Evolutionary conservation across 2,797 vertebrate species (phyloP).

Genomic region (Rhyacichthys aspro): DNA sequence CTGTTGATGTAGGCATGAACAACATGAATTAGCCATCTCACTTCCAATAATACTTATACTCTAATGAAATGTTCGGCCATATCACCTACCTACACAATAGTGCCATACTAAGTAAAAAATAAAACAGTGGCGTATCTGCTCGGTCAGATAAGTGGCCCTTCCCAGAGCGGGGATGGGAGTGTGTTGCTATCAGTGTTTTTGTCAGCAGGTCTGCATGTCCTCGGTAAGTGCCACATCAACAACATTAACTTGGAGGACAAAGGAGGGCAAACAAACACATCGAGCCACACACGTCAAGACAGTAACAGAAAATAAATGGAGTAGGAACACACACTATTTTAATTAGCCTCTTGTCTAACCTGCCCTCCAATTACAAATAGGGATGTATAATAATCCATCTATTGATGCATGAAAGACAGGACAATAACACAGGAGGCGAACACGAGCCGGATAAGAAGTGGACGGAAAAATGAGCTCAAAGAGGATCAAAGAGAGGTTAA

Average conservation of each 20-base stretch:
- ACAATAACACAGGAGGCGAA: slow-evolving; percentile 66
- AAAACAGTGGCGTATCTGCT: slow-evolving; percentile 25
- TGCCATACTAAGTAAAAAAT: not conserved
- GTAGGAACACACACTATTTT: slow-evolving; percentile 72
- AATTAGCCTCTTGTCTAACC: slow-evolving; percentile 78
- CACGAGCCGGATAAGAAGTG: slow-evolving; percentile 50
- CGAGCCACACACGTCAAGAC: slow-evolving; percentile 48
- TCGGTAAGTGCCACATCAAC: slow-evolving; percentile 71
- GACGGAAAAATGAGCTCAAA: slow-evolving; percentile 51
- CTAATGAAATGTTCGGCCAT: not conserved
- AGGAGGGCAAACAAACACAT: slow-evolving; percentile 64
- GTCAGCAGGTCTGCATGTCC: slow-evolving; percentile 63
- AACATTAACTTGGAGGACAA: slow-evolving; percentile 77
- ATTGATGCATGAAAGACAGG: slow-evolving; percentile 78
- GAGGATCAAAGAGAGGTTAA: slow-evolving; percentile 49
- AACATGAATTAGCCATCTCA: not conserved
- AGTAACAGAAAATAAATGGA: slow-evolving; percentile 68
- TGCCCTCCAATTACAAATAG: slow-evolving; percentile 76
- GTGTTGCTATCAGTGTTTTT: slow-evolving; percentile 45
- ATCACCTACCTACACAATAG: slow-evolving; percentile 1
- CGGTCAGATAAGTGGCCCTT: slow-evolving; percentile 34
- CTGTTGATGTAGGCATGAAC: not conserved
- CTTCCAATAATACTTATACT: slow-evolving; percentile 2
- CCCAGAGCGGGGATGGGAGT: slow-evolving; percentile 32
- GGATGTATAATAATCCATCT: slow-evolving; percentile 78